Percentiles rank a stretch among this genome's conserved stretches.
Conservation (phyloP, 2,797 vertebrate genomes). For the Babyrousa celebensis region DNA sequence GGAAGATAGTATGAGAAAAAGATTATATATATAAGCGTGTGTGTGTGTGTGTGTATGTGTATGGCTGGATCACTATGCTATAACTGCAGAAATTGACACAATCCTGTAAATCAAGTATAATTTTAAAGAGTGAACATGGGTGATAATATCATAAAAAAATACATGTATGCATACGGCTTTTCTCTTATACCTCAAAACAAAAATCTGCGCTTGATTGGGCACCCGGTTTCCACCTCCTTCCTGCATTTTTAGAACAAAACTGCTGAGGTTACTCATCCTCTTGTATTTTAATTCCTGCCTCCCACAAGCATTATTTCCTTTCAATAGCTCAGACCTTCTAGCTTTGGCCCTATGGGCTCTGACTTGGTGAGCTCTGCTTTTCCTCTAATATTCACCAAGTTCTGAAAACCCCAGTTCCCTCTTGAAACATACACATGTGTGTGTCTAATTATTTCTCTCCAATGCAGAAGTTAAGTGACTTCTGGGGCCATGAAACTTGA, state of each 20-base stretch:
- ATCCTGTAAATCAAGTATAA: too few relatives aligned
- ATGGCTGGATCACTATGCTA: too few relatives aligned
- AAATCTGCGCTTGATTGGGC: neutral
- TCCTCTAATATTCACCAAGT: neutral
- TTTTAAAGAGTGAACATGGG: neutral
- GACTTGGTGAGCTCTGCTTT: neutral
- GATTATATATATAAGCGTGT: too few relatives aligned
- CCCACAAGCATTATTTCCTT: neutral
- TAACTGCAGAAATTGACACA: too few relatives aligned
- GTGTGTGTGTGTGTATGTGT: too few relatives aligned
- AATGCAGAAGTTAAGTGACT: neutral
- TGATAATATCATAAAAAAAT: neutral
- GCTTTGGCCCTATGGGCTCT: neutral
- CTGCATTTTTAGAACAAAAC: neutral
- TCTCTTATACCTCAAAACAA: neutral
- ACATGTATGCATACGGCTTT: neutral
- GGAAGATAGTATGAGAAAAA: too few relatives aligned
- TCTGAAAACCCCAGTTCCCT: neutral
- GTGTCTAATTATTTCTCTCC: neutral
- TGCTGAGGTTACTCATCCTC: neutral
- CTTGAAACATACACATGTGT: neutral
- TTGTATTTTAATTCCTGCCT: neutral
- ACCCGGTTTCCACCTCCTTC: neutral
- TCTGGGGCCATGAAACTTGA: neutral
- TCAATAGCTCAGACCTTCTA: neutral